These are phyloP conservation scores for Matsumurasca onukii DNA, from an alignment of 1,140 invertebrate genomes.

Conservation along the genomic window DNA sequence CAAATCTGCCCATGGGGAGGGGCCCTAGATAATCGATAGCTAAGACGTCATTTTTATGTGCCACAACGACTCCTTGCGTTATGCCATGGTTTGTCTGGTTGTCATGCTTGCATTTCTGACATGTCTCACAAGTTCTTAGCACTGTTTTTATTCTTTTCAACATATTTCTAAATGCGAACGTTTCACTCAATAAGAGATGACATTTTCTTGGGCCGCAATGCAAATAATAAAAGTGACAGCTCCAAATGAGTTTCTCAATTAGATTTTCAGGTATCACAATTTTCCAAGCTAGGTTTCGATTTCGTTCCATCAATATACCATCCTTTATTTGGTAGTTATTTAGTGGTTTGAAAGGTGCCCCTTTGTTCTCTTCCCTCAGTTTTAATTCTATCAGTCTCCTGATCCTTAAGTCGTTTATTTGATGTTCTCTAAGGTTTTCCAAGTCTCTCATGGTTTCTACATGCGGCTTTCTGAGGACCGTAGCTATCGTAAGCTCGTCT, in stretches of 20 bases:
- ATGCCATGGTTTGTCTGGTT: neutral
- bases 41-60: neutral
- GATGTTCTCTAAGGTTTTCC: neutral
- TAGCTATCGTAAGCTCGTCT: no score
- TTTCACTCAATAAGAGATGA: neutral
- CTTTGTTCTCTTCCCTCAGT: neutral
- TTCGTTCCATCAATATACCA: neutral
- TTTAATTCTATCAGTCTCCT: neutral
- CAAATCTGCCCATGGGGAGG: neutral
- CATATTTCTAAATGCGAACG: slow-evolving; percentile 3
- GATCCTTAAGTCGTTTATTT: neutral
- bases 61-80: neutral
- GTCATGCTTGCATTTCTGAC: neutral
- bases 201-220: neutral
- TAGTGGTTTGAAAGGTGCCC: neutral
- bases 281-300: neutral
- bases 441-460: neutral
- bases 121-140: neutral
- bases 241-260: neutral
- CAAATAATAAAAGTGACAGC: neutral
- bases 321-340: neutral
- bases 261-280: neutral
- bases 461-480: neutral
- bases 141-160: neutral
- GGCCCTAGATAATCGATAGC: no score